Base-by-base conservation (phyloP, 2,888 invertebrate genomes). In the Mimumesa dahlbomi region DNA sequence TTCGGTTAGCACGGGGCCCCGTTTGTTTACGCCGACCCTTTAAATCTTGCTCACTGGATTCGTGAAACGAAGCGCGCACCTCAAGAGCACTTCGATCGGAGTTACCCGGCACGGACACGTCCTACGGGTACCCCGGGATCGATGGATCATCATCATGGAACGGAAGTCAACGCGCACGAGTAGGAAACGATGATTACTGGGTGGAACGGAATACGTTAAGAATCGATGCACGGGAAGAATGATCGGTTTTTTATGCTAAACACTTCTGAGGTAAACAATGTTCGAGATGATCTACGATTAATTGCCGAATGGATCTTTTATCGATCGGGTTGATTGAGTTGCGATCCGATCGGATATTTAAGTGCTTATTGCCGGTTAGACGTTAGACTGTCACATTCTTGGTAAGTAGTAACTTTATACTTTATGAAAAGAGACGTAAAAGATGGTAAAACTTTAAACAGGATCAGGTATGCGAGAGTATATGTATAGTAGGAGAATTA, bases 11-110 rank as follows among this genome's bases (percentile, higher is more conserved):
- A 68, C 72, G 61, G 43, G 25, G 46, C 57, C 45, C 62, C 68
- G 73, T 79, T 79, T 81, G 79, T 81, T 70, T 79, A 79, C 62
- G 57, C 62, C 64, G 18, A 50, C 74, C 71, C 76, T 79, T 79
- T 79, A 71, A 79, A 76, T 43, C 64, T 57, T 59, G 67, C 21
- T 69, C 63, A 43, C 43, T 46, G 52, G 49, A 53, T 58, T 64
- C 45, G 61, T 45, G 58, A 14, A n/a, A 59, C 56, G 40, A 49
- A 64, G 75, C 63, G 58, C 50, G 34, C n/a, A n/a, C 66, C 48
- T 49, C n/a, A 50, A 57, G 42, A 36, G 56, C 19, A 42, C 50
- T 45, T 25, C 29, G 34, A 43, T 31, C 34, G 52, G 42, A 16
- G 19, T 22, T 40, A n/a, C 22, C 13, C 21, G 53, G 22, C 40